Conservation (phyloP, 2,888 invertebrate species). For the Drosophila trichaetosa region DNA sequence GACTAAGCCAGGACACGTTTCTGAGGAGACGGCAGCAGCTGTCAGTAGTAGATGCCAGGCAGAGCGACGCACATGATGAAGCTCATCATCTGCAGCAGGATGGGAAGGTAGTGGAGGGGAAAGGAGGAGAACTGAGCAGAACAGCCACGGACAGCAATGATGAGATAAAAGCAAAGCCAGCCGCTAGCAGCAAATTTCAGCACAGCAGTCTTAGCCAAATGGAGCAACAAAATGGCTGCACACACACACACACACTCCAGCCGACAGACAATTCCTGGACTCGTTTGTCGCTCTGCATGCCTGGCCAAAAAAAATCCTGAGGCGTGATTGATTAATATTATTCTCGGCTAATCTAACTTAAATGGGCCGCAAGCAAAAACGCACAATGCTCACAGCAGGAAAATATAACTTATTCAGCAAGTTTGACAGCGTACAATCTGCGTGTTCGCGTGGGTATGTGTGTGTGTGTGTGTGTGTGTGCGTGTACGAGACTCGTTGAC, state of each 20-base stretch:
- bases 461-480: conserved; percentile 33
- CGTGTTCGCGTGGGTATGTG: conserved; percentile 25
- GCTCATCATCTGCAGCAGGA: conserved; percentile 62
- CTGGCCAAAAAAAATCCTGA: conserved; percentile 63
- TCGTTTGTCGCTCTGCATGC: background rate
- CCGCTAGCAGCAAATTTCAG: conserved; percentile 46
- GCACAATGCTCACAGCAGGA: conserved; percentile 47
- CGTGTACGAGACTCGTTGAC: conserved; percentile 64
- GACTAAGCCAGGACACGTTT: conserved; percentile 76
- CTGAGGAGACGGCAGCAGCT: conserved; percentile 57
- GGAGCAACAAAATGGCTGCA: conserved; percentile 71
- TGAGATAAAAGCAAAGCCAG: conserved; percentile 53
- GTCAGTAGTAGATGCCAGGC: conserved; percentile 37
- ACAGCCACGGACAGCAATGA: conserved; percentile 22
- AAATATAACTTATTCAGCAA: conserved; percentile 77
- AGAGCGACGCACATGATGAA: conserved; percentile 59
- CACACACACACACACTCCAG: background rate
- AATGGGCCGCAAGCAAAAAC: conserved; percentile 67
- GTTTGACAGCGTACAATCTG: conserved; percentile 45
- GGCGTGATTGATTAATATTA: conserved; percentile 81
- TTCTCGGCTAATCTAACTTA: conserved; percentile 80
- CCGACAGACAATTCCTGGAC: conserved; percentile 22
- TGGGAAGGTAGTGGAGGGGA: background rate
- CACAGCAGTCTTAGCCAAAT: conserved; percentile 58
- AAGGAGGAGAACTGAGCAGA: background rate